Evolutionary conservation across 2,797 vertebrate species (phyloP), one percentile per base, ranked within the genome.

Genomic region (Ataeniobius toweri): DNA sequence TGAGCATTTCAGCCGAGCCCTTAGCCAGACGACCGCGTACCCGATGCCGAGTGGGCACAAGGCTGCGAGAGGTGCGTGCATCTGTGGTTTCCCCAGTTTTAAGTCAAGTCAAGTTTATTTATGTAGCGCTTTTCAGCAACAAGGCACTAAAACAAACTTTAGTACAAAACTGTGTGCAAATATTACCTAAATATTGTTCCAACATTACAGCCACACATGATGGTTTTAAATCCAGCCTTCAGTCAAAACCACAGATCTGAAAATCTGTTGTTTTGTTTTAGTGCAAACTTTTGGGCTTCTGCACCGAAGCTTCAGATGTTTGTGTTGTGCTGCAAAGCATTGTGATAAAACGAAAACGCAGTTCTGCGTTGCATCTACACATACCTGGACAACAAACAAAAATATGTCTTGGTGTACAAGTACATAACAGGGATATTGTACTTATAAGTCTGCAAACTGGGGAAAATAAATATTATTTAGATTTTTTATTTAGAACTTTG

Each of bases 1-100:
- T 14, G 97, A 99, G 81, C 98, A 99, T 92, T 99, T 99, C 95
- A 99, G 97, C 94, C 94, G 98, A 76, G 98, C 98, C 0, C 96
- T 99, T 71, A 99, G 98, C 91, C 98, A 98, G 92, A 95, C 96
- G 39, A 96, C 94, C 74, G 94, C 94, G 28, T 97, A 96, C 88
- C 84, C 95, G 0, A 85, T 92, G 51, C 92, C 95, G 3, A 80
- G 89, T 70, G 94, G 95, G 92, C 93, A 94, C 88, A 99, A 98
- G 94, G 82, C 94, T 0, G 20, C 93, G 8, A 91, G 97, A 93
- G 96, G 93, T 88, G 75, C 71, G 56, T 85, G 80, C 48, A 9
- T 51, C 48, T 10, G 26, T 3, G 31, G 50, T 16, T 53, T 50
- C 12, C 16, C 50, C 9, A 22, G 20, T 68, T 68, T 31, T 31